phyloP scores from a whole-genome alignment of 30 jellyfish, hydroid and myxozoan species.

The Aurelia coerulea region DNA sequence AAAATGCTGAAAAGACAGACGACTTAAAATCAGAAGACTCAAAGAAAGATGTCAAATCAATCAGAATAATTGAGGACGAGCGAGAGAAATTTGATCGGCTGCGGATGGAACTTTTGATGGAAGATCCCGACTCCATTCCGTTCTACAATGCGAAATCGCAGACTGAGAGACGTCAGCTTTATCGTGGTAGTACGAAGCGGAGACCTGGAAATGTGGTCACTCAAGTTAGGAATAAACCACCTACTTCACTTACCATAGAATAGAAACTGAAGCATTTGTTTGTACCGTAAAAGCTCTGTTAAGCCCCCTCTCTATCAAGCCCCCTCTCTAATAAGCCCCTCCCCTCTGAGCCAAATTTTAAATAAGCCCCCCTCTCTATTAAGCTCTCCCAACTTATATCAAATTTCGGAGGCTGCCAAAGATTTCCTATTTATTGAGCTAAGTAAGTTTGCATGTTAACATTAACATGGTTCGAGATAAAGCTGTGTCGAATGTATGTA shows the following conservation, averaged over 20 bases:
- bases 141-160: constrained; percentile 85
- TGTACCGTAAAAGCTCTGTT: too few species aligned
- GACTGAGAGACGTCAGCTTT: constrained; percentile 75
- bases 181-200: constrained; percentile 27
- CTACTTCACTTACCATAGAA: constrained; percentile 51
- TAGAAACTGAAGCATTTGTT: background rate
- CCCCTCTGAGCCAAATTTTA: too few species aligned
- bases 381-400: too few species aligned
- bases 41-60: constrained; percentile 36
- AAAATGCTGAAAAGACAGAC: constrained; percentile 18
- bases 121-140: constrained; percentile 89
- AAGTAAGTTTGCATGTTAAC: too few species aligned
- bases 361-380: too few species aligned
- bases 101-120: constrained; percentile 71
- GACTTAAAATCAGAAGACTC: constrained; percentile 47
- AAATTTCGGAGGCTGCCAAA: too few species aligned
- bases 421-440: too few species aligned
- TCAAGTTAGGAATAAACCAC: constrained; percentile 75
- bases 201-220: constrained; percentile 82
- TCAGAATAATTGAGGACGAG: constrained; percentile 64
- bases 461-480: too few species aligned
- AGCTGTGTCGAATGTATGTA: too few species aligned
- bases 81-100: constrained; percentile 76
- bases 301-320: too few species aligned
- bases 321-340: too few species aligned